phyloP scores from a whole-genome alignment of 2,888 invertebrate species.

The Melipona beecheii region DNA sequence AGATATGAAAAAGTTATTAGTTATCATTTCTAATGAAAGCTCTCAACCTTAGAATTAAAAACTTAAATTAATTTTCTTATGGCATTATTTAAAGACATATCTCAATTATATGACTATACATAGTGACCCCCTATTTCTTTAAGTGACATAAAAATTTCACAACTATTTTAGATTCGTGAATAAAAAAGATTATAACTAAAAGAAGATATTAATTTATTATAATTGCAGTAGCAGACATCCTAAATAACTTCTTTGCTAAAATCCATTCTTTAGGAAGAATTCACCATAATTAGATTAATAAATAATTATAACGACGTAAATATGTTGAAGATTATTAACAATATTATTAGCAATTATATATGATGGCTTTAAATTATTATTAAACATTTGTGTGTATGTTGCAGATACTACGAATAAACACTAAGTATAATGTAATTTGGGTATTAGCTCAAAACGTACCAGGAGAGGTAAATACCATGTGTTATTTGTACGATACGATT shows the following conservation, averaged over 20 bases:
- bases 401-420: conserved; percentile 95
- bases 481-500: conserved; percentile 93
- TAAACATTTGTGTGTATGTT: conserved; percentile 85
- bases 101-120: neutral
- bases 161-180: neutral
- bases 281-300: conserved; percentile 10
- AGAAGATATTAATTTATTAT: neutral
- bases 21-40: neutral
- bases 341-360: neutral
- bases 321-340: conserved; percentile 12
- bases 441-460: conserved; percentile 92
- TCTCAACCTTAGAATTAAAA: neutral
- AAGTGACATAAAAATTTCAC: neutral
- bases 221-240: neutral
- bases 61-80: neutral
- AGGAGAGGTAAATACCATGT: conserved; percentile 92
- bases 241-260: neutral
- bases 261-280: neutral
- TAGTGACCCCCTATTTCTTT: too few relatives aligned
- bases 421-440: conserved; percentile 97
- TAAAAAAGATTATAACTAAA: neutral
- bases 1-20: neutral
- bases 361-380: conserved; percentile 5
- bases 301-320: conserved; percentile 16
- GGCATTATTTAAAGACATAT: neutral